Conservation (phyloP, 2,888 invertebrate species). For the Agonum fuliginosum region DNA sequence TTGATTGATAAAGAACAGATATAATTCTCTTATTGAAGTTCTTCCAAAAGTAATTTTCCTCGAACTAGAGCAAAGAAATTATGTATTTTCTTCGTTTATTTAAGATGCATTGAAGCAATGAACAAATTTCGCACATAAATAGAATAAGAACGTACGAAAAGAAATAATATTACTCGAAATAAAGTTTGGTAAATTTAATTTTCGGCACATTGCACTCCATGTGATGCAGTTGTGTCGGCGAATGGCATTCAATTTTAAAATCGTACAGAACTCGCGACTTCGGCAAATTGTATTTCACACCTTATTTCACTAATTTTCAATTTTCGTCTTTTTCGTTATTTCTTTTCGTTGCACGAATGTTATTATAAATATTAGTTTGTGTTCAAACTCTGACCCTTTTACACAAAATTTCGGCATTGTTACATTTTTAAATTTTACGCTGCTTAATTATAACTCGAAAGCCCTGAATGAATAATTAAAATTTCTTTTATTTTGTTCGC, state of each 20-base stretch:
- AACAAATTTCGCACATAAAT: conserved; percentile 7
- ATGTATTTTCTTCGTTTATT: not conserved
- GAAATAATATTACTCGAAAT: conserved; percentile 11
- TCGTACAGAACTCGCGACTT: not conserved
- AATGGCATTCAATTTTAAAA: conserved; percentile 43
- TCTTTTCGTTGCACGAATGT: not conserved
- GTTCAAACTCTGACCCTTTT: conserved; percentile 30
- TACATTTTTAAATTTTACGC: not conserved
- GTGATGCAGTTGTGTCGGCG: conserved; percentile 6
- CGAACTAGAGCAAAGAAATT: not conserved
- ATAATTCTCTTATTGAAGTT: too few relatives aligned
- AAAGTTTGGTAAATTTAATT: conserved; percentile 35
- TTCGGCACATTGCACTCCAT: conserved; percentile 35
- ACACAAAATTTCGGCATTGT: conserved; percentile 3
- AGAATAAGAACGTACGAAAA: not conserved
- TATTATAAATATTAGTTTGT: conserved; percentile 14
- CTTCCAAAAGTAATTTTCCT: too few relatives aligned
- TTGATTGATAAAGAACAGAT: too few relatives aligned
- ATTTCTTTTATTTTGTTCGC: not conserved
- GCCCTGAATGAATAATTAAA: conserved; percentile 21
- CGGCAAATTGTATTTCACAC: conserved; percentile 47
- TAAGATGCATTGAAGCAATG: conserved; percentile 1
- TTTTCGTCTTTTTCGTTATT: conserved; percentile 40
- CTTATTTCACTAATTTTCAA: conserved; percentile 49
- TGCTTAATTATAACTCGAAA: not conserved